Evolutionary conservation across 2,888 invertebrate species (phyloP).

Genomic region (Standfussiana lucernea): DNA sequence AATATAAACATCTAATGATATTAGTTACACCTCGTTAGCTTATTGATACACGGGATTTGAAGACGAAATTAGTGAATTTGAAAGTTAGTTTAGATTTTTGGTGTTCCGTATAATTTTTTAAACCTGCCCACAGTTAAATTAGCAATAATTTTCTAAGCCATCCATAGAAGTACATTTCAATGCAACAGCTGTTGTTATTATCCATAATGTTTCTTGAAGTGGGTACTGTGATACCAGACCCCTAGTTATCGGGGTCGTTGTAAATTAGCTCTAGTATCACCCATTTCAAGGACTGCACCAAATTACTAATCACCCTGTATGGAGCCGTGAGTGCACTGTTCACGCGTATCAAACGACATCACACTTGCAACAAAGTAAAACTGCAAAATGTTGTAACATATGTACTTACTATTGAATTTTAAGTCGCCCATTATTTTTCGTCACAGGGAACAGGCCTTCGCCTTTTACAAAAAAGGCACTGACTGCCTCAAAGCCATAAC

Average conservation of each 20-base stretch:
- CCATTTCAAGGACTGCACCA: too few relatives aligned
- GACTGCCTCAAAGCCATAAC: background rate
- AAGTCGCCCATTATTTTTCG: background rate
- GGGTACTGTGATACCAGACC: too few relatives aligned
- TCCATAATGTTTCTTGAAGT: too few relatives aligned
- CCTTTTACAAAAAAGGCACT: background rate
- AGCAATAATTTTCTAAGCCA: too few relatives aligned
- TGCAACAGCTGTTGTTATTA: too few relatives aligned
- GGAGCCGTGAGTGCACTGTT: too few relatives aligned
- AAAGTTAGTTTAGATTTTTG: slow-evolving; percentile 24
- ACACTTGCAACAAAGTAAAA: background rate
- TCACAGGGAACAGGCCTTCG: too few relatives aligned
- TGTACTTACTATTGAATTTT: background rate
- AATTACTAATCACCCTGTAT: too few relatives aligned
- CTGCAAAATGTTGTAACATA: background rate
- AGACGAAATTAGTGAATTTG: slow-evolving; percentile 29
- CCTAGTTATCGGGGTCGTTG: too few relatives aligned
- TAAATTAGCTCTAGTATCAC: too few relatives aligned
- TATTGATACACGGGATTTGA: slow-evolving; percentile 27
- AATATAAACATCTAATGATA: slow-evolving; percentile 60
- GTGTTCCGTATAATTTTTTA: background rate
- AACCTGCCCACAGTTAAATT: background rate
- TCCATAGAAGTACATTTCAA: too few relatives aligned
- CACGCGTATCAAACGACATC: background rate
- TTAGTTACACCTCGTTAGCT: slow-evolving; percentile 56